Percentiles rank a stretch among this genome's conserved stretches.
These are phyloP conservation scores for Falcunculus frontatus DNA, from an alignment of 2,113 vertebrate genomes.

Conservation along the genomic window DNA sequence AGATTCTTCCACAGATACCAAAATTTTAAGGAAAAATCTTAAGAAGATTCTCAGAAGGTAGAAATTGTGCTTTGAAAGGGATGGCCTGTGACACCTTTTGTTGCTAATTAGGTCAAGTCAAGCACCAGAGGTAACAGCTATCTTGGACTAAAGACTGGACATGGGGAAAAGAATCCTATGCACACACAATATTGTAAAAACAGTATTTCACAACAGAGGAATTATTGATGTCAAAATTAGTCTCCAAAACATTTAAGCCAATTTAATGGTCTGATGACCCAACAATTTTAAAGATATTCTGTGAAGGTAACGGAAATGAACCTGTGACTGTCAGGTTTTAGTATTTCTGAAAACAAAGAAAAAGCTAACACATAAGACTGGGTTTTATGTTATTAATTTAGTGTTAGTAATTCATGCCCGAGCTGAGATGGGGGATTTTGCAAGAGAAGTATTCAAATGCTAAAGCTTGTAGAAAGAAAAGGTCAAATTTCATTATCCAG, in stretches of 20 bases:
- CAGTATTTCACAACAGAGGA: neutral
- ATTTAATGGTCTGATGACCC: neutral
- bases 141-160: neutral
- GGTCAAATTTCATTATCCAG: neutral
- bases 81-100: neutral
- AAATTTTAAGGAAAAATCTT: neutral
- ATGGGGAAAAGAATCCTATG: neutral
- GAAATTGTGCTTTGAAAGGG: neutral
- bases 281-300: neutral
- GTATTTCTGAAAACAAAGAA: neutral
- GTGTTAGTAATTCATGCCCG: neutral
- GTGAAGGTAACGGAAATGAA: neutral
- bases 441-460: neutral
- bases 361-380: neutral
- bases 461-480: neutral
- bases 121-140: neutral
- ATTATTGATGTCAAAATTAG: neutral
- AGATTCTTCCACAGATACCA: neutral
- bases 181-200: neutral
- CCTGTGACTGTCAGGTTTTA: neutral
- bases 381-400: neutral
- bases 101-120: neutral
- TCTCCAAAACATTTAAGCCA: neutral
- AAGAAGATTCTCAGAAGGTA: neutral
- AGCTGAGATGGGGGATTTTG: neutral